phyloP scores from a whole-genome alignment of 1,140 invertebrate genomes.

The Tribolium castaneum region DNA sequence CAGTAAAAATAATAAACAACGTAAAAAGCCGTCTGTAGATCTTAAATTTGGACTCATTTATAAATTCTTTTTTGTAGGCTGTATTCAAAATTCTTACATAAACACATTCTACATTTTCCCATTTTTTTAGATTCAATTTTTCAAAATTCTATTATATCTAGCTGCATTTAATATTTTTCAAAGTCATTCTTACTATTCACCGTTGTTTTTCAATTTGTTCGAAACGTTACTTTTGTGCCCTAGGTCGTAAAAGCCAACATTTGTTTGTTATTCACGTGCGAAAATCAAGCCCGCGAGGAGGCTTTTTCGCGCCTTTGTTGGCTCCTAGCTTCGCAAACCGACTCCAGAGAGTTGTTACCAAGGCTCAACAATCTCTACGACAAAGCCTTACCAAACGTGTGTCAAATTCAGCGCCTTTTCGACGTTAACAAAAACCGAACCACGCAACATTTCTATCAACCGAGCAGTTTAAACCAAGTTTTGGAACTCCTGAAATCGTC shows the following conservation, averaged over 20 bases:
- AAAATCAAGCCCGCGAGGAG: slow-evolving; percentile 63
- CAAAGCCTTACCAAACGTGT: slow-evolving; percentile 63
- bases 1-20: too few relatives aligned
- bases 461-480: slow-evolving; percentile 63
- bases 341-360: slow-evolving; percentile 64
- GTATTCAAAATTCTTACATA: too few relatives aligned
- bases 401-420: slow-evolving; percentile 60
- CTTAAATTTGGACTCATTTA: too few relatives aligned
- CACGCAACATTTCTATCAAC: slow-evolving; percentile 62
- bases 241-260: slow-evolving; percentile 37
- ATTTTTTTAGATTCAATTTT: too few relatives aligned
- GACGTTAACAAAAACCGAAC: slow-evolving; percentile 57
- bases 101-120: too few relatives aligned
- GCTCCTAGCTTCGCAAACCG: slow-evolving; percentile 64
- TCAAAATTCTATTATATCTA: too few relatives aligned
- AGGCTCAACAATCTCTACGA: slow-evolving; percentile 65
- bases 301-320: slow-evolving; percentile 67
- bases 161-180: too few relatives aligned
- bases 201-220: too few relatives aligned
- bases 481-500: slow-evolving; percentile 62
- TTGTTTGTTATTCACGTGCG: neutral
- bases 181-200: too few relatives aligned
- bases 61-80: too few relatives aligned
- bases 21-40: too few relatives aligned
- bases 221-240: too few relatives aligned